Conservation (phyloP, 2,888 invertebrate genomes). For the Cheilosia urbana region DNA sequence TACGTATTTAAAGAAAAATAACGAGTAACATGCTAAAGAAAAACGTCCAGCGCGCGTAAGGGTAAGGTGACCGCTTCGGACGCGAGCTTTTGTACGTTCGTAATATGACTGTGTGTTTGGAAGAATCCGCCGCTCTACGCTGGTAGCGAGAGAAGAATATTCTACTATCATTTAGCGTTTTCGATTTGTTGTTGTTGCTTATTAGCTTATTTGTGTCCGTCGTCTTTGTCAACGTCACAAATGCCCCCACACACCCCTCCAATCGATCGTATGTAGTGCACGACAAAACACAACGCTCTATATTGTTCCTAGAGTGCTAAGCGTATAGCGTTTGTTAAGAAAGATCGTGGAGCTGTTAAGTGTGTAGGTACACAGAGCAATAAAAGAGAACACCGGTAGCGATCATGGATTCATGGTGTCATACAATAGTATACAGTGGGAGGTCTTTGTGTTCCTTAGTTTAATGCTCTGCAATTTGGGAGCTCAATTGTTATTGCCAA, state of each 20-base stretch:
- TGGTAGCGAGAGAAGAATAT: conserved; percentile 53
- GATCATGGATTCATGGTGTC: conserved; percentile 34
- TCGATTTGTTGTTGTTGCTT: conserved; percentile 30
- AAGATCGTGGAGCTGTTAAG: conserved; percentile 54
- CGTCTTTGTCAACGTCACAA: conserved; percentile 45
- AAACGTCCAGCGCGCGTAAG: conserved; percentile 60
- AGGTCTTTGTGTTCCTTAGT: conserved; percentile 11
- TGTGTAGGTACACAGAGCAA: conserved; percentile 50
- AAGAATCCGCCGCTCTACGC: conserved; percentile 44
- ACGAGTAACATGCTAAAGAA: conserved; percentile 56
- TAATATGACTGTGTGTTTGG: conserved; percentile 57
- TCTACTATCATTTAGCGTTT: conserved; percentile 67
- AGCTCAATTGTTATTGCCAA: conserved; percentile 31
- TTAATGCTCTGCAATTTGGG: conserved; percentile 20
- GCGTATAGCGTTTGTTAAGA: conserved; percentile 49
- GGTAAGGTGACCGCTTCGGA: conserved; percentile 67
- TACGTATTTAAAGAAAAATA: conserved; percentile 53
- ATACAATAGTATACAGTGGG: conserved; percentile 24
- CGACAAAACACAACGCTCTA: conserved; percentile 50
- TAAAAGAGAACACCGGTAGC: conserved; percentile 61
- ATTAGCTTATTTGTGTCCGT: conserved; percentile 44
- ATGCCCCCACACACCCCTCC: conserved; percentile 38
- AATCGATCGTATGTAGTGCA: conserved; percentile 58
- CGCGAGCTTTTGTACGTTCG: conserved; percentile 70
- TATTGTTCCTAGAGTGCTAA: conserved; percentile 46